phyloP scores from a whole-genome alignment of 2,888 invertebrate genomes.

The Andrena fulva region DNA sequence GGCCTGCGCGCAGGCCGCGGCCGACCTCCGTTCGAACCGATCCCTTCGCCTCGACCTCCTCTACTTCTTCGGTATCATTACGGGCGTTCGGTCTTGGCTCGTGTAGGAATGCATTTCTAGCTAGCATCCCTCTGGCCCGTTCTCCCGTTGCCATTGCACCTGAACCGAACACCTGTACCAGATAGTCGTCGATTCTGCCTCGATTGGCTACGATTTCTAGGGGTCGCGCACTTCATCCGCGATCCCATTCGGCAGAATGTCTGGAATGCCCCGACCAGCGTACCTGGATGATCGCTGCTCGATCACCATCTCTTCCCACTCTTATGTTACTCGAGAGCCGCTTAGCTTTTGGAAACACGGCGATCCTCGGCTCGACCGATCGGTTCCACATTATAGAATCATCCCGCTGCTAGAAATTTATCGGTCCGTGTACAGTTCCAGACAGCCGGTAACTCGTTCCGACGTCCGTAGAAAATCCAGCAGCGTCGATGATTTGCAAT shows the following conservation, averaged over 20 bases:
- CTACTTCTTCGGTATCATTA: slow-evolving; percentile 77
- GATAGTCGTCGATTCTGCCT: slow-evolving; percentile 55
- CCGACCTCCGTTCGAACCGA: slow-evolving; percentile 64
- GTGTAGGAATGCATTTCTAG: slow-evolving; percentile 74
- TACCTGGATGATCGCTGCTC: slow-evolving; percentile 16
- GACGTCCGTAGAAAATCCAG: slow-evolving; percentile 18
- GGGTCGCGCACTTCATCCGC: slow-evolving; percentile 70
- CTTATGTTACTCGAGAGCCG: not conserved
- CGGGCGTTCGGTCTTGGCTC: slow-evolving; percentile 65
- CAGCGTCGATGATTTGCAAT: slow-evolving; percentile 47
- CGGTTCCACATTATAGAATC: too few relatives aligned
- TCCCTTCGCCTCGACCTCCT: slow-evolving; percentile 69
- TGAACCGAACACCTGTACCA: slow-evolving; percentile 65
- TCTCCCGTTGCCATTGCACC: slow-evolving; percentile 61
- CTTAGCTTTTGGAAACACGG: not conserved
- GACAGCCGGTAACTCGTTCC: slow-evolving; percentile 39
- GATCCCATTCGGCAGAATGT: slow-evolving; percentile 54
- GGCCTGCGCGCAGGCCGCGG: slow-evolving; percentile 32
- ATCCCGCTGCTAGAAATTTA: slow-evolving; percentile 2
- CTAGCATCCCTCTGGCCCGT: slow-evolving; percentile 52
- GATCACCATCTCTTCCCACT: not conserved
- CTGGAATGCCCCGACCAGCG: slow-evolving; percentile 21
- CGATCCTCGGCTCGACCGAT: too few relatives aligned
- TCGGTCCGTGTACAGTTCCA: not conserved
- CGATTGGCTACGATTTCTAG: slow-evolving; percentile 68